Conservation (phyloP, 2,888 invertebrate genomes). For the Augochlorella aurata region DNA sequence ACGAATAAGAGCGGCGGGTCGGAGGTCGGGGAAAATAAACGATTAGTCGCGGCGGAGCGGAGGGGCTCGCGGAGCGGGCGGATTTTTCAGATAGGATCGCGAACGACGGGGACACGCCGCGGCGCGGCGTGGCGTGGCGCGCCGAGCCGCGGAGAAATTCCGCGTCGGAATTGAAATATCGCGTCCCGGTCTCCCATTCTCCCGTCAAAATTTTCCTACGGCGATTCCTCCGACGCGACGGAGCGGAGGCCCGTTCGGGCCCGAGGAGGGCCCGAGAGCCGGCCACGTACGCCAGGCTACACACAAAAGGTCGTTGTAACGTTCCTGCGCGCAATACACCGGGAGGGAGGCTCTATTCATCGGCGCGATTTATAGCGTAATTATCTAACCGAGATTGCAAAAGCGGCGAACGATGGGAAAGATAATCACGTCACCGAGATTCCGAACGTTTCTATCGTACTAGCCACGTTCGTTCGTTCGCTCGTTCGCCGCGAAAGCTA, state of each 20-base stretch:
- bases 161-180: conserved; percentile 50
- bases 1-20: conserved; percentile 47
- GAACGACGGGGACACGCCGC: conserved; percentile 17
- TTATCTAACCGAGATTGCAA: conserved; percentile 65
- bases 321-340: conserved; percentile 49
- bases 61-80: neutral
- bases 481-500: conserved; percentile 37
- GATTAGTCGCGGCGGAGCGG: conserved; percentile 1
- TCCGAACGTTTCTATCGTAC: conserved; percentile 67
- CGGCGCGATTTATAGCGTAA: conserved; percentile 66
- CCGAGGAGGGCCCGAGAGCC: neutral
- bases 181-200: conserved; percentile 39
- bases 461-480: neutral
- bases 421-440: conserved; percentile 68
- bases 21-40: conserved; percentile 36
- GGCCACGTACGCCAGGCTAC: conserved; percentile 18
- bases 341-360: conserved; percentile 61
- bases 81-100: conserved; percentile 48
- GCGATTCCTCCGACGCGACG: neutral
- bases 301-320: conserved; percentile 55
- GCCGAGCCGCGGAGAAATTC: conserved; percentile 32
- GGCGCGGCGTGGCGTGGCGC: neutral
- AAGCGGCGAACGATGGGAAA: conserved; percentile 63
- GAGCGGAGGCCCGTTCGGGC: neutral
- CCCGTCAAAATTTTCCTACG: conserved; percentile 56